These are phyloP conservation scores for Oscheius myriophilus DNA, from an alignment of 2,888 invertebrate species.

Conservation along the genomic window DNA sequence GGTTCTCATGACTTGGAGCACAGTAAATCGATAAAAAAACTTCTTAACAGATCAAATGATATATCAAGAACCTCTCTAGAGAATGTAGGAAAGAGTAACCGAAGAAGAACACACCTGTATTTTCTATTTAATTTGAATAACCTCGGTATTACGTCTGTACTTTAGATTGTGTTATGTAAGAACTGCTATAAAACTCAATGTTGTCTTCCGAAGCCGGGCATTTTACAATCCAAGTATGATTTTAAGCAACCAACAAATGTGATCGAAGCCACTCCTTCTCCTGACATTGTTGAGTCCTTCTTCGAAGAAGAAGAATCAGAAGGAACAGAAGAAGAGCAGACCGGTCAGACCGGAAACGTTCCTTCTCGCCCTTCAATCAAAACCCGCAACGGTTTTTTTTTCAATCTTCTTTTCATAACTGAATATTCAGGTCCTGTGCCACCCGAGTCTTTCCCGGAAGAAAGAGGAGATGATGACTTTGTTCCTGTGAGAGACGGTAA, in stretches of 20 bases:
- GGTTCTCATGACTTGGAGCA: too few species aligned
- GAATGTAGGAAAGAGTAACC: not conserved
- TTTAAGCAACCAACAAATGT: slow-evolving; percentile 2
- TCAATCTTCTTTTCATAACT: not conserved
- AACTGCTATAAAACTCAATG: too few species aligned
- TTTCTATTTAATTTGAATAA: too few species aligned
- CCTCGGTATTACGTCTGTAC: too few species aligned
- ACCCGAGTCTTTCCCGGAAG: slow-evolving; percentile 2
- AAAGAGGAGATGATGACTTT: not conserved
- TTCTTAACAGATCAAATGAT: not conserved
- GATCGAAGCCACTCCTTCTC: slow-evolving; percentile 17
- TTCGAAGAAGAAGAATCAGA: slow-evolving; percentile 27
- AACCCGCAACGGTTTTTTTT: not conserved
- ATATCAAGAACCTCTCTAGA: not conserved
- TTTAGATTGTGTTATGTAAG: too few species aligned
- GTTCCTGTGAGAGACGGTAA: slow-evolving; percentile 5
- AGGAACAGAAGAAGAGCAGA: too few species aligned
- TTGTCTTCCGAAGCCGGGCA: too few species aligned
- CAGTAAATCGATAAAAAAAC: too few species aligned
- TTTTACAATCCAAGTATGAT: too few species aligned
- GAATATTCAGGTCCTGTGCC: not conserved
- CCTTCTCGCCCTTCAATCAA: slow-evolving; percentile 16
- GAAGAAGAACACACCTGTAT: too few species aligned
- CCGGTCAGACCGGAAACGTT: slow-evolving; percentile 1
- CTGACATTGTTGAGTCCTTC: slow-evolving; percentile 28